Evolutionary conservation across 2,113 vertebrate genomes (phyloP), one percentile per base, ranked within the genome.

Genomic region (Isichthys henryi): DNA sequence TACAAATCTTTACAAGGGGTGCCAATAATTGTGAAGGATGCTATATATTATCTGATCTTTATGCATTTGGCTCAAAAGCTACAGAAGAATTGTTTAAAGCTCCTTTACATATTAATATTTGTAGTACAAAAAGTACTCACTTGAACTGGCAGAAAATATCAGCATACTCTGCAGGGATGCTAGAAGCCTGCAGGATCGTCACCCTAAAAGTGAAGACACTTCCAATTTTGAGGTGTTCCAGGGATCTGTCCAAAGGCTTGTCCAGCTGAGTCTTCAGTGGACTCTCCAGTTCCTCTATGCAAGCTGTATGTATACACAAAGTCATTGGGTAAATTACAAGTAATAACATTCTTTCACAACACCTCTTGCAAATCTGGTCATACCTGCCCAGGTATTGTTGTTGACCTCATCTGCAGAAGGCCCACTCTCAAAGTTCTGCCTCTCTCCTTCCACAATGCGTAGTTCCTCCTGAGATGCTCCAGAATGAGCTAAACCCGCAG

Each of bases 81-180:
- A 74, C 11, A 35, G n/a, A 74, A 31, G 11, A 35, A 74, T 35
- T 35, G 3, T 35, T 74, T 74, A 74, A 74, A 56, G 70, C 48
- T 10, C 13, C 1, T 74, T 31, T 48, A 52, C 50, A 70, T 84
- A 48, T 84, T 84, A n/a, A 45, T 45, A 84, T 13, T 9, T 21
- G 3, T 58, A 31, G 56, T 43, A n/a, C 19, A 35, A 35, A 35
- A 8, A 35, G 5, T 13, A 93, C 96, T 95, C 91, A 99, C 98
- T 99, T 99, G 93, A 99, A 99, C 94, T 99, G 98, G 94, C 98
- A 99, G 96, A 99, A 99, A 95, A 99, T 99, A 94, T 99, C 98
- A 0, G 98, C 98, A 0, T 99, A 99, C 95, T 99, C 98, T 0
- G 98, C 97, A 0, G 98, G 99, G 94, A 99, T 99, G 94, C 98